Percentiles rank a stretch among this genome's conserved stretches.
These are phyloP conservation scores for Scelioninae gen. 1 DNA, from an alignment of 2,888 invertebrate species.

Conservation along the genomic window DNA sequence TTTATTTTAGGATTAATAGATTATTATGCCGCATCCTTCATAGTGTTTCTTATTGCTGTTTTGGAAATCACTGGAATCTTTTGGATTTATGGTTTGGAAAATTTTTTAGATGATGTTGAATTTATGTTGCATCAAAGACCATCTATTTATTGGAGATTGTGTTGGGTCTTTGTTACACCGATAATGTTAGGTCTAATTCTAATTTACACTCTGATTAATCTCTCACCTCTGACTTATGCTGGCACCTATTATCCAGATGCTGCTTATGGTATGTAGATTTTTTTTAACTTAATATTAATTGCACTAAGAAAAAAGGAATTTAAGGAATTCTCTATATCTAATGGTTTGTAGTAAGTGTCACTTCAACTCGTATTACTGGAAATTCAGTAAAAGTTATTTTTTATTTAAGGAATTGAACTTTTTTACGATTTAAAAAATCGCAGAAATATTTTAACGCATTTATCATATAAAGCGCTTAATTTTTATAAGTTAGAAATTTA, in stretches of 20 bases:
- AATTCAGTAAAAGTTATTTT: no score
- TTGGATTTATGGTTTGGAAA: constrained; percentile 86
- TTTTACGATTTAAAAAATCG: no score
- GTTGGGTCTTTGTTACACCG: constrained; percentile 91
- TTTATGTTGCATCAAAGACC: constrained; percentile 91
- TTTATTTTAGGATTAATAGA: constrained; percentile 84
- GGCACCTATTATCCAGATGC: constrained; percentile 86
- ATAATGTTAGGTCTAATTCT: constrained; percentile 89
- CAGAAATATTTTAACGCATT: no score
- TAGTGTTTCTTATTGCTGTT: constrained; percentile 84
- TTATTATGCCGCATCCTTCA: constrained; percentile 83
- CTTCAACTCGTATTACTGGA: no score
- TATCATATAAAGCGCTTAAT: no score
- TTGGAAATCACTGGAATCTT: constrained; percentile 83
- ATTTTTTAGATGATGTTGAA: constrained; percentile 89
- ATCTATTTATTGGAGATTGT: constrained; percentile 91
- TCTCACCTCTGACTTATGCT: constrained; percentile 88
- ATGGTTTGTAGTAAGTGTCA: no score
- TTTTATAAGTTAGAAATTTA: no score
- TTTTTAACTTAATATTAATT: no score
- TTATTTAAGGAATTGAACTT: no score
- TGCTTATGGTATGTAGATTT: constrained; percentile 86
- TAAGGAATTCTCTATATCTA: no score
- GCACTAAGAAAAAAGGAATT: no score
- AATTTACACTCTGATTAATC: constrained; percentile 88